These are phyloP conservation scores for Amphipyra berbera DNA, from an alignment of 2,888 invertebrate species.

Conservation along the genomic window DNA sequence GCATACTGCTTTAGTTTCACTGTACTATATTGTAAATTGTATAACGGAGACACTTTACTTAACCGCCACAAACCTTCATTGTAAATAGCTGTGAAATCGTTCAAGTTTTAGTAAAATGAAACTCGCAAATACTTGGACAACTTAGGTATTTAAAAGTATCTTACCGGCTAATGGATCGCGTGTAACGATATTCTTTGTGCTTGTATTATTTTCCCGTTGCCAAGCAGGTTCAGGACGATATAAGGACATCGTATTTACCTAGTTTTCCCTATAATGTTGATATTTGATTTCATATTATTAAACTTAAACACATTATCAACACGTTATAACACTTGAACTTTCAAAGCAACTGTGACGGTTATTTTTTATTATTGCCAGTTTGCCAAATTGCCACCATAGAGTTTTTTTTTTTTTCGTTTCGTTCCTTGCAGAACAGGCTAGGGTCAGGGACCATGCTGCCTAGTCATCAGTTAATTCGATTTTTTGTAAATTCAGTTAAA, in stretches of 20 bases:
- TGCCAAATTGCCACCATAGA: too few species aligned
- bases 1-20: slow-evolving; percentile 84
- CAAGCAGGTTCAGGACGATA: slow-evolving; percentile 52
- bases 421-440: too few species aligned
- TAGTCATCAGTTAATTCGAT: too few species aligned
- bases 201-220: slow-evolving; percentile 51
- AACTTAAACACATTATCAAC: too few species aligned
- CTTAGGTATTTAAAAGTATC: slow-evolving; percentile 9
- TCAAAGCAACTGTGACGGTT: too few species aligned
- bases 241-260: slow-evolving; percentile 41
- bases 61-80: slow-evolving; percentile 82
- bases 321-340: too few species aligned
- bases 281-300: neutral
- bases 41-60: slow-evolving; percentile 80
- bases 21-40: slow-evolving; percentile 74
- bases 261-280: neutral
- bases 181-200: slow-evolving; percentile 41
- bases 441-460: too few species aligned
- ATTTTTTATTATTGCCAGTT: too few species aligned
- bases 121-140: slow-evolving; percentile 4
- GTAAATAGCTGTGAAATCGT: slow-evolving; percentile 75
- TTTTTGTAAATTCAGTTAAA: too few species aligned
- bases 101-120: neutral
- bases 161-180: slow-evolving; percentile 70
- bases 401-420: too few species aligned